Conservation (phyloP, 2,797 vertebrate genomes). For the Acrossocheilus fasciatus region DNA sequence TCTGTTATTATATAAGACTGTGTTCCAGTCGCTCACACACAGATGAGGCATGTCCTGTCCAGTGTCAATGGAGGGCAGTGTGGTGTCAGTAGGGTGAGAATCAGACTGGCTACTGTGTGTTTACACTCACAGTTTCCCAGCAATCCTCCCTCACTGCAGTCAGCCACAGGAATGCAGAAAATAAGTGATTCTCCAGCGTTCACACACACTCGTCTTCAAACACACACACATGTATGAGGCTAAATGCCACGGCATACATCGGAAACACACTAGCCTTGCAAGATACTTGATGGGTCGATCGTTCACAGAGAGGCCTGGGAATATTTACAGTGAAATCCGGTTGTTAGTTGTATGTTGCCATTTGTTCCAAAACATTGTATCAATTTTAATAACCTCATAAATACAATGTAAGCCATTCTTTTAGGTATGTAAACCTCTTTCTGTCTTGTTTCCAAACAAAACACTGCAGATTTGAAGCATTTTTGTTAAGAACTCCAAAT, state of each 20-base stretch:
- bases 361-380: slow-evolving; percentile 2
- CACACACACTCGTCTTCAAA: slow-evolving; percentile 39
- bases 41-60: slow-evolving; percentile 26
- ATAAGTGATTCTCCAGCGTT: slow-evolving; percentile 29
- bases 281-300: slow-evolving; percentile 3
- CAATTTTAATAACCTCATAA: slow-evolving; percentile 6
- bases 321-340: background rate
- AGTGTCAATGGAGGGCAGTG: slow-evolving; percentile 21
- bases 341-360: slow-evolving; percentile 15
- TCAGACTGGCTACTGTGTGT: slow-evolving; percentile 49
- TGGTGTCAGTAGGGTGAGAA: slow-evolving; percentile 41
- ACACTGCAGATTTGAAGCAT: background rate
- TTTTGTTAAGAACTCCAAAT: background rate
- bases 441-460: background rate
- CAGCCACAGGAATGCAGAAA: slow-evolving; percentile 24
- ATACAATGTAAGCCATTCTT: background rate
- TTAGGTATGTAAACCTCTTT: background rate
- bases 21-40: background rate
- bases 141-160: slow-evolving; percentile 32
- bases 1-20: background rate
- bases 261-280: background rate
- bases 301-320: background rate
- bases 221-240: background rate
- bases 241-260: background rate
- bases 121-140: slow-evolving; percentile 50